Conservation (phyloP, 2,797 vertebrate species). For the Pseudomugil gertrudae region DNA sequence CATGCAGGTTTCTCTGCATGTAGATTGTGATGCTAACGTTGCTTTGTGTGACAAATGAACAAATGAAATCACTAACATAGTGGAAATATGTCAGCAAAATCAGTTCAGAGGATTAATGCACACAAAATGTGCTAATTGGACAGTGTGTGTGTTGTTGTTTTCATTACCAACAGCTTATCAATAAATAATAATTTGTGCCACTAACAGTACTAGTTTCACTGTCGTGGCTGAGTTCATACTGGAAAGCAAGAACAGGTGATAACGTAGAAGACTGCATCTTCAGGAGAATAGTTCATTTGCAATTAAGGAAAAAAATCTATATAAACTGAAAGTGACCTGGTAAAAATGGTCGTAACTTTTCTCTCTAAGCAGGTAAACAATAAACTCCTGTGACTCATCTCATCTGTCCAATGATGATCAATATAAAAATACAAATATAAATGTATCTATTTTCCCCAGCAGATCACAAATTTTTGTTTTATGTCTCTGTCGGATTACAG, state of each 20-base stretch:
- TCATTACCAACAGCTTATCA: background rate
- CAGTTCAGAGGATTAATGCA: constrained; percentile 1
- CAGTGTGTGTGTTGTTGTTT: background rate
- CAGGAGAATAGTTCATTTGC: background rate
- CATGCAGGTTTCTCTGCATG: constrained; percentile 7
- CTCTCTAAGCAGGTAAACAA: background rate
- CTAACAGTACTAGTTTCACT: background rate
- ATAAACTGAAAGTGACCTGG: background rate
- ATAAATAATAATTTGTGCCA: background rate
- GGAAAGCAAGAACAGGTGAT: background rate
- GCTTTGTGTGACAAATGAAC: background rate
- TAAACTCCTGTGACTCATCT: background rate
- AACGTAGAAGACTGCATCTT: background rate
- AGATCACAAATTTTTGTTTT: background rate
- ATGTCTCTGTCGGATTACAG: background rate
- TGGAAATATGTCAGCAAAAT: background rate
- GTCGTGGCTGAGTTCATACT: background rate
- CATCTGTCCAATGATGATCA: background rate
- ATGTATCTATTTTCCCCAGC: background rate
- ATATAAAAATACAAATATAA: no score
- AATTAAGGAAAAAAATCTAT: background rate
- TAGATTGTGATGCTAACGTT: background rate
- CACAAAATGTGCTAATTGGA: constrained; percentile 1
- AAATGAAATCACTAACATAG: background rate
- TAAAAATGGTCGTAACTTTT: background rate